These are phyloP conservation scores for Theonella swinhoei DNA, from an alignment of 37 sponge, comb jelly and placozoan species.

Conservation along the genomic window DNA sequence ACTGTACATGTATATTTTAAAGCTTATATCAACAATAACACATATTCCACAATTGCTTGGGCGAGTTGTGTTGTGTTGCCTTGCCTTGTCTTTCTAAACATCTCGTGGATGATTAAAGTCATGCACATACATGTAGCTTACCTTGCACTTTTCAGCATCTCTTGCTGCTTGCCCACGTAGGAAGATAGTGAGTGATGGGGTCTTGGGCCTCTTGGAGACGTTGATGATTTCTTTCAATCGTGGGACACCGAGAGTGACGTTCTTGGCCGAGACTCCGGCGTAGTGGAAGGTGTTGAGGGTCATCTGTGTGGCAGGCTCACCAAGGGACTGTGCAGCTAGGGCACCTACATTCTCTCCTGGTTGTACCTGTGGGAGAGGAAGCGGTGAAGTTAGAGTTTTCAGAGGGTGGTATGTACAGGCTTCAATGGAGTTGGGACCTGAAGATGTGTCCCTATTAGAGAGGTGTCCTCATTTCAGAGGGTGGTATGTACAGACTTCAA, in stretches of 20 bases:
- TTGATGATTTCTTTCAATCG: conserved; percentile 99
- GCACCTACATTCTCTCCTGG: conserved; percentile 99
- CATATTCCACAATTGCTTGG: neutral
- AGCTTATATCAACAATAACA: neutral
- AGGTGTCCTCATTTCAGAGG: no score
- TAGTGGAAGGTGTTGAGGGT: conserved; percentile 99
- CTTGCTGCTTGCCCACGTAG: conserved; percentile 91
- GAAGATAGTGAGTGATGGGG: conserved; percentile 98
- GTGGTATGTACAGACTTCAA: no score
- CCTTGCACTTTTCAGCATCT: conserved; percentile 95
- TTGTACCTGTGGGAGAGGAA: conserved; percentile 59
- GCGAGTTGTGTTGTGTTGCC: neutral
- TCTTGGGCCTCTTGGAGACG: conserved; percentile 98
- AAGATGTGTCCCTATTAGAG: no score
- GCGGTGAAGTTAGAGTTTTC: neutral
- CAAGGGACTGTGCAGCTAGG: conserved; percentile 96
- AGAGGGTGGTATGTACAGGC: no score
- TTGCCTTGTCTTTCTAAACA: no score
- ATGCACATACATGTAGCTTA: conserved; percentile 28
- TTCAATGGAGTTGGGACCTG: no score
- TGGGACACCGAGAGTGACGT: conserved; percentile 99
- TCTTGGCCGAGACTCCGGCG: conserved; percentile 99
- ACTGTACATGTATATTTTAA: no score
- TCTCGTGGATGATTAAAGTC: no score
- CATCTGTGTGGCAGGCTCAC: conserved; percentile 99